Base-by-base conservation (phyloP, 2,113 vertebrate species). In the Paedocypris sp. region DNA sequence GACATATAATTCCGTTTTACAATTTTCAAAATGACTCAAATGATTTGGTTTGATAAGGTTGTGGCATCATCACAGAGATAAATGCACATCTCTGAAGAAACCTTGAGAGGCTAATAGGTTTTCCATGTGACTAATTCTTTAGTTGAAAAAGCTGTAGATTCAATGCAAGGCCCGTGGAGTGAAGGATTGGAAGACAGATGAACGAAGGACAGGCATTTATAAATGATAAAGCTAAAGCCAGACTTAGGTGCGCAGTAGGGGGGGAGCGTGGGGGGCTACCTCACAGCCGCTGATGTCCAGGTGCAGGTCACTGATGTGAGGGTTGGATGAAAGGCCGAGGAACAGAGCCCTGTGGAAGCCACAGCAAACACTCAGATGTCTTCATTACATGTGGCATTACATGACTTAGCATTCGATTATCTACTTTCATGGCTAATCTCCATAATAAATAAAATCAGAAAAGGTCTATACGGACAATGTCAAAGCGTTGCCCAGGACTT, bases 231-330 rank as follows among this genome's bases (percentile, higher is more conserved):
- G 18, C 48, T 54, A 19, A 43, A 31, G 26, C 23, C 38, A 57
- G 53, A 43, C 43, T 43, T 43, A 43, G 12, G 39, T 7, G 1
- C 10, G 22, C 26, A 59, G 15, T 6, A 15, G 19, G 46, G 3
- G 56, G 32, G 26, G 31, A n/a, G n/a, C n/a, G n/a, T n/a, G n/a
- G n/a, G 16, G 70, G 47, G 36, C 41, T 83, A 93, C 90, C 86
- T 93, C 90, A 70, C 90, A 93, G 81, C 88, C 75, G 77, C 90
- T 90, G 78, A 92, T 83, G 78, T 93, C 90, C 78, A 93, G 80
- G 68, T 90, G 87, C 66, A 93, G 78, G 51, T 90, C 88, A 15
- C 78, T 79, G 79, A 93, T 86, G 78, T 91, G 90, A 62, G 87
- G 88, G 74, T 93, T 93, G 72, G 89, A 85, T 69, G 86, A 89